Evolutionary conservation across 2,888 invertebrate species (phyloP).

Genomic region (Tiliacea aurago): DNA sequence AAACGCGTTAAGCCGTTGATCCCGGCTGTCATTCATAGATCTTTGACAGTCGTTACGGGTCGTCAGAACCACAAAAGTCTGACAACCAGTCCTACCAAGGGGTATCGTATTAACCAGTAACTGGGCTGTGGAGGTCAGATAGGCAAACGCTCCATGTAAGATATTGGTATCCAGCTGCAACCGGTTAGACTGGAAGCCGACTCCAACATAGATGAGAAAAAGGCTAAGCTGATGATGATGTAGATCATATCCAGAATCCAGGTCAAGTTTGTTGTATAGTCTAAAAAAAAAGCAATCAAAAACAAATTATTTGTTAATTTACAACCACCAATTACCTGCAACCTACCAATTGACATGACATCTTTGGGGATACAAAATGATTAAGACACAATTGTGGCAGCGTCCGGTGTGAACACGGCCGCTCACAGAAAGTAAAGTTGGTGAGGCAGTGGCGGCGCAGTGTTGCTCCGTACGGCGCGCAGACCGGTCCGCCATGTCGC

Average conservation of each 20-base stretch:
- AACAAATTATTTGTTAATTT: constrained; percentile 30
- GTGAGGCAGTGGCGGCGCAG: constrained; percentile 79
- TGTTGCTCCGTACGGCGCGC: constrained; percentile 83
- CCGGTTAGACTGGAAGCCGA: too few relatives aligned
- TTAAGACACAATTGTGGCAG: constrained; percentile 34
- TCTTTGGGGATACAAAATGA: constrained; percentile 42
- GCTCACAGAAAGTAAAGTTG: constrained; percentile 87
- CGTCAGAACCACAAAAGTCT: too few relatives aligned
- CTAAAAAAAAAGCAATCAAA: constrained; percentile 27
- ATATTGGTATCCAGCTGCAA: too few relatives aligned
- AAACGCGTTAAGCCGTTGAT: too few relatives aligned
- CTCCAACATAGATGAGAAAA: too few relatives aligned
- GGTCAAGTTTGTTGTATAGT: not conserved
- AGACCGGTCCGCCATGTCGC: constrained; percentile 84
- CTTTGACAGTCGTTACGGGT: too few relatives aligned
- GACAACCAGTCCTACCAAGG: too few relatives aligned
- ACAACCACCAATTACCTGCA: constrained; percentile 13
- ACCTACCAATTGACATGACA: constrained; percentile 13
- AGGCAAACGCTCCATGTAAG: too few relatives aligned
- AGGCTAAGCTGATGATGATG: too few relatives aligned
- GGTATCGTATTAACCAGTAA: too few relatives aligned
- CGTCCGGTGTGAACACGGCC: constrained; percentile 79
- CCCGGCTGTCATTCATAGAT: too few relatives aligned
- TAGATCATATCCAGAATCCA: constrained; percentile 3
- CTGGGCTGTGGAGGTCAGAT: too few relatives aligned